Percentiles rank a stretch among this genome's conserved stretches.
phyloP scores from a whole-genome alignment of 2,113 vertebrate species.

The Antidorcas marsupialis region DNA sequence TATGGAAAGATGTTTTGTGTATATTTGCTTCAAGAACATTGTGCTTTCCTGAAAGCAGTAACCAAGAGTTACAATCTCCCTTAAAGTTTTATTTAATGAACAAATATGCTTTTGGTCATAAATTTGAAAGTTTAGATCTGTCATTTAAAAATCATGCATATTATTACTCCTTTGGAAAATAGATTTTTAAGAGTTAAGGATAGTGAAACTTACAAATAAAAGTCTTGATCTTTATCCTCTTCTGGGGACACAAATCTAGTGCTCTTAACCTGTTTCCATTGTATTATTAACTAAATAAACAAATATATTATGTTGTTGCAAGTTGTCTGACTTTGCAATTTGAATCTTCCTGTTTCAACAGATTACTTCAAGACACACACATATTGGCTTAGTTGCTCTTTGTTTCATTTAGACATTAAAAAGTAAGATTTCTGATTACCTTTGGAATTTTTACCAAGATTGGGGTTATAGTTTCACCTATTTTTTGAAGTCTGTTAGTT shows the following conservation, averaged over 20 bases:
- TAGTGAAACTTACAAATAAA: conserved; percentile 65
- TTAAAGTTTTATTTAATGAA: conserved; percentile 56
- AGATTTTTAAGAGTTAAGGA: conserved; percentile 62
- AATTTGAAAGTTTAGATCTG: conserved; percentile 32
- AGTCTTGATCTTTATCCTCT: conserved; percentile 48
- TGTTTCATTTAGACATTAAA: background rate
- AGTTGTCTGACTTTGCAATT: conserved; percentile 36
- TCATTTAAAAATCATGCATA: conserved; percentile 34
- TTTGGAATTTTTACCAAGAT: conserved; percentile 23
- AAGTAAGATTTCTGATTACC: background rate
- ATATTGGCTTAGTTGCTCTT: background rate
- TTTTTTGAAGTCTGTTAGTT: background rate
- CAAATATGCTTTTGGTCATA: conserved; percentile 49
- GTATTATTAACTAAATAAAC: conserved; percentile 66
- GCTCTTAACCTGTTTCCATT: conserved; percentile 36
- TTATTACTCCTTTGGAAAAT: conserved; percentile 64
- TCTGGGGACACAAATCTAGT: conserved; percentile 40
- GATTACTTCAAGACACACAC: background rate
- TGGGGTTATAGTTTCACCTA: background rate
- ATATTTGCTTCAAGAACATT: conserved; percentile 40
- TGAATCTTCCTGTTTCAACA: conserved; percentile 1
- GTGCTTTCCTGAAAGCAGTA: conserved; percentile 57
- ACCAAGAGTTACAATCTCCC: conserved; percentile 16
- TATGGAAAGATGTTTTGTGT: conserved; percentile 40
- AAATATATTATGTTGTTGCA: conserved; percentile 38